A percentile compares a stretch with the other conserved stretches of the same genome.
phyloP scores from a whole-genome alignment of 2,888 invertebrate genomes.

The Thera obeliscata region DNA sequence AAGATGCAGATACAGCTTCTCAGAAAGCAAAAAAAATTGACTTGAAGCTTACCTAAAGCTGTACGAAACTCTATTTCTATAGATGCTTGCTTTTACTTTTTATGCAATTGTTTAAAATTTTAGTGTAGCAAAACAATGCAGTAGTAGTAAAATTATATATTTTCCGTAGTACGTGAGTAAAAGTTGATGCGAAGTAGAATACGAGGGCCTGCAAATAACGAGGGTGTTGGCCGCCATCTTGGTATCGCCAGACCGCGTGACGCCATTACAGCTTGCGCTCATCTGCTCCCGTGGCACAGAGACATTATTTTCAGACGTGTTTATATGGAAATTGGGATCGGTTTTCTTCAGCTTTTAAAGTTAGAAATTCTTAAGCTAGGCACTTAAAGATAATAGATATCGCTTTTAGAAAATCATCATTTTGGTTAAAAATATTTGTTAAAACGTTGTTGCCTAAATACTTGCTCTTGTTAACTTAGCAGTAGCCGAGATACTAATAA shows the following conservation, averaged over 20 bases:
- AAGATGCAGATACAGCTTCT: conserved; percentile 10
- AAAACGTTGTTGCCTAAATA: no score
- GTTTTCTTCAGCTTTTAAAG: conserved; percentile 3
- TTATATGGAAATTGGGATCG: conserved; percentile 27
- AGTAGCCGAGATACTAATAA: no score
- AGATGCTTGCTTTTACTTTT: neutral
- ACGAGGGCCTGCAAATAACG: conserved; percentile 63
- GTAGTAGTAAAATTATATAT: conserved; percentile 35
- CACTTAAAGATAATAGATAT: neutral
- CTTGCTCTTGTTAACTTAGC: no score
- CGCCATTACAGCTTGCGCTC: conserved; percentile 75
- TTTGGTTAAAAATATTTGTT: neutral
- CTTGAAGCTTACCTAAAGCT: neutral
- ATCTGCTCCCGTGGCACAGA: conserved; percentile 45
- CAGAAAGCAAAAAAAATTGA: no score
- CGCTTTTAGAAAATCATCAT: neutral
- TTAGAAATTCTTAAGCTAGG: neutral
- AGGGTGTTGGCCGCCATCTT: conserved; percentile 77
- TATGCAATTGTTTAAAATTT: conserved; percentile 28
- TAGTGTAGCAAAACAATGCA: conserved; percentile 36
- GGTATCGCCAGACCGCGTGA: conserved; percentile 82
- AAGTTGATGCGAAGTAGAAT: conserved; percentile 56
- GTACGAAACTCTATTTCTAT: neutral
- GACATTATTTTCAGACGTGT: conserved; percentile 51
- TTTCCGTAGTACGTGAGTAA: conserved; percentile 42